Conservation (phyloP, 2,113 vertebrate species). For the Zosterops borbonicus region DNA sequence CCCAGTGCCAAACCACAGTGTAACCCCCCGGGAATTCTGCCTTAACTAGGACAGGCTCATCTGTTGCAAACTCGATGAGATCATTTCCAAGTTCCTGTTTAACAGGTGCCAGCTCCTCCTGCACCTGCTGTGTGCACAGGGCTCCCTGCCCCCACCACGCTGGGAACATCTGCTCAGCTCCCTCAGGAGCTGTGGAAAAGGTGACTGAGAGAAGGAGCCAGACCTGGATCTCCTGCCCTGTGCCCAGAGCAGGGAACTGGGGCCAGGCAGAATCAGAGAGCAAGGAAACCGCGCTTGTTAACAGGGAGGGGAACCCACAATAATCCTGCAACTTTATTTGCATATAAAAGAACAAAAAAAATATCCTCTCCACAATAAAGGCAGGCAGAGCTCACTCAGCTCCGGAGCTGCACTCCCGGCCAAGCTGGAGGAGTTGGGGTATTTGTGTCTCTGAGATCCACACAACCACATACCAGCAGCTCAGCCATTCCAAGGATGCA, state of each 20-base stretch:
- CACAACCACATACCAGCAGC: neutral
- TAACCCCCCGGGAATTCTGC: constrained; percentile 26
- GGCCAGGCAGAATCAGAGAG: neutral
- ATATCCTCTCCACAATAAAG: constrained; percentile 4
- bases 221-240: neutral
- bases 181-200: neutral
- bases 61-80: constrained; percentile 33
- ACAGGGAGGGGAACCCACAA: neutral
- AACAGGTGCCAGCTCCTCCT: constrained; percentile 53
- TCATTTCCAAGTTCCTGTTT: constrained; percentile 54
- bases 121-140: constrained; percentile 8
- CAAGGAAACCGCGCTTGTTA: neutral
- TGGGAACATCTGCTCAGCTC: constrained; percentile 17
- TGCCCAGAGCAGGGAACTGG: neutral
- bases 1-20: constrained; percentile 19
- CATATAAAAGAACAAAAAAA: constrained; percentile 4
- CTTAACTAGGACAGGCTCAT: constrained; percentile 21
- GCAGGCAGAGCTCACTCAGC: neutral
- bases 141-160: neutral
- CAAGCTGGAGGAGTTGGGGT: neutral
- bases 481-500: neutral
- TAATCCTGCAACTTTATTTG: constrained; percentile 27
- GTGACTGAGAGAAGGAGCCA: neutral
- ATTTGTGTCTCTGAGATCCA: neutral
- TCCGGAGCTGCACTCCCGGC: neutral